phyloP scores from a whole-genome alignment of 2,113 vertebrate species.

The Pomatorhinus ruficollis region DNA sequence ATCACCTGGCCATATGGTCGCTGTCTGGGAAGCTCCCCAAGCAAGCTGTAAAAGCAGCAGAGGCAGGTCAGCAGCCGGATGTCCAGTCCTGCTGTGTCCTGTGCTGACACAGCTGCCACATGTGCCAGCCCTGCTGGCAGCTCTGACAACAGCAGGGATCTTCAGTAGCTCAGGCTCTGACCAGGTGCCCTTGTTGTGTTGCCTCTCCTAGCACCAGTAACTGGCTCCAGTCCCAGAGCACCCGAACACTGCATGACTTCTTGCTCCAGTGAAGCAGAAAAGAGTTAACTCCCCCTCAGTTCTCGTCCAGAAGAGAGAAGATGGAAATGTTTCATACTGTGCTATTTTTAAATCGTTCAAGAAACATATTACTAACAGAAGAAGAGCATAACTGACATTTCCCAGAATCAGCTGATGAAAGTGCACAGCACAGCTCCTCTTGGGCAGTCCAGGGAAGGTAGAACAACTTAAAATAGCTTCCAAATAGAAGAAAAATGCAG shows the following conservation, averaged over 20 bases:
- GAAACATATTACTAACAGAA: constrained; percentile 44
- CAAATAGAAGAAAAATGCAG: constrained; percentile 20
- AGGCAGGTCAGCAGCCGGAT: background rate
- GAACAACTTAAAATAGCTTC: constrained; percentile 39
- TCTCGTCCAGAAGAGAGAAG: constrained; percentile 19
- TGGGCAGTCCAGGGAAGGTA: constrained; percentile 36
- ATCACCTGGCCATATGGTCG: accelerated
- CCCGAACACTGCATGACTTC: background rate
- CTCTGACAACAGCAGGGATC: background rate
- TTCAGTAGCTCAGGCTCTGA: background rate
- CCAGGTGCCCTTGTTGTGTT: accelerated
- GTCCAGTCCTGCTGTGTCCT: background rate
- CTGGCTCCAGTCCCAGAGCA: background rate
- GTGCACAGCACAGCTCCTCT: constrained; percentile 25
- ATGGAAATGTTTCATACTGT: constrained; percentile 49
- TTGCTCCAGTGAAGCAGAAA: constrained; percentile 19
- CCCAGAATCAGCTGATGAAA: constrained; percentile 54
- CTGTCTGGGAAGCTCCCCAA: background rate
- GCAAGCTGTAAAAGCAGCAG: background rate
- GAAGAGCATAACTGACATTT: constrained; percentile 51
- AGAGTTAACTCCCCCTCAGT: constrained; percentile 43
- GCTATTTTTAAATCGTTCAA: constrained; percentile 64
- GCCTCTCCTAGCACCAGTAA: background rate
- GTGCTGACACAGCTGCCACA: background rate
- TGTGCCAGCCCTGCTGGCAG: accelerated